A percentile compares a stretch with the other conserved stretches of the same genome.
Conservation (phyloP, 2,113 vertebrate species). For the Mesocricetus auratus region DNA sequence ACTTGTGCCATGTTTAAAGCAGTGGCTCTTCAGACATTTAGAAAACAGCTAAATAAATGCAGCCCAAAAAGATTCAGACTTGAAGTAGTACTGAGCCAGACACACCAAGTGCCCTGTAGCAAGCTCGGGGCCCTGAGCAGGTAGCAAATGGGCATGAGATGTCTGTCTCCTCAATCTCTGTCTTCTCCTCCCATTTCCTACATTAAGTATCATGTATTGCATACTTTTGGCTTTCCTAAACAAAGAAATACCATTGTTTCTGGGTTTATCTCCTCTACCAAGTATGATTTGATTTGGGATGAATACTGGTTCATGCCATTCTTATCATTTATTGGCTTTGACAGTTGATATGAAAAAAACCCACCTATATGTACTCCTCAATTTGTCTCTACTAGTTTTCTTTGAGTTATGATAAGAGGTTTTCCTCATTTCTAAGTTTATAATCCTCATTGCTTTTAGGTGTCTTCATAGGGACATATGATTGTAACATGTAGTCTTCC, state of each 20-base stretch:
- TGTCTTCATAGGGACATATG: constrained; percentile 80
- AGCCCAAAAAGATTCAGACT: constrained; percentile 30
- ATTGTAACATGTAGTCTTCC: no score
- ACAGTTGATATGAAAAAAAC: constrained; percentile 45
- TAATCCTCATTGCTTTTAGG: constrained; percentile 64
- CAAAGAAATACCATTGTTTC: constrained; percentile 42
- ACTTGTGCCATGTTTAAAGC: constrained; percentile 53
- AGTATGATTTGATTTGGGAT: constrained; percentile 14
- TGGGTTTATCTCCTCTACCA: neutral
- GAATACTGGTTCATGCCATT: constrained; percentile 39
- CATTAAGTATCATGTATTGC: constrained; percentile 20
- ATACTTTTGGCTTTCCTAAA: constrained; percentile 55
- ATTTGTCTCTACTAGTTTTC: constrained; percentile 34
- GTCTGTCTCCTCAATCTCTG: no score
- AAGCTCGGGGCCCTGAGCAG: neutral
- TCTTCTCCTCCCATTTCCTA: constrained; percentile 15
- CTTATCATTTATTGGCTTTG: constrained; percentile 57
- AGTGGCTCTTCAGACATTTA: constrained; percentile 57
- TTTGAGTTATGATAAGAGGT: constrained; percentile 37
- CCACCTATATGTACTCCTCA: neutral
- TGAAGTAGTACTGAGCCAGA: constrained; percentile 20
- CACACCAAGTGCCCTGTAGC: neutral
- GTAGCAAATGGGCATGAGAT: neutral
- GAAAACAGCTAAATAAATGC: constrained; percentile 46
- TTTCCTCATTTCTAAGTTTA: constrained; percentile 51